These are phyloP conservation scores for Phoeniculus purpureus DNA, from an alignment of 2,797 vertebrate genomes.

Conservation along the genomic window DNA sequence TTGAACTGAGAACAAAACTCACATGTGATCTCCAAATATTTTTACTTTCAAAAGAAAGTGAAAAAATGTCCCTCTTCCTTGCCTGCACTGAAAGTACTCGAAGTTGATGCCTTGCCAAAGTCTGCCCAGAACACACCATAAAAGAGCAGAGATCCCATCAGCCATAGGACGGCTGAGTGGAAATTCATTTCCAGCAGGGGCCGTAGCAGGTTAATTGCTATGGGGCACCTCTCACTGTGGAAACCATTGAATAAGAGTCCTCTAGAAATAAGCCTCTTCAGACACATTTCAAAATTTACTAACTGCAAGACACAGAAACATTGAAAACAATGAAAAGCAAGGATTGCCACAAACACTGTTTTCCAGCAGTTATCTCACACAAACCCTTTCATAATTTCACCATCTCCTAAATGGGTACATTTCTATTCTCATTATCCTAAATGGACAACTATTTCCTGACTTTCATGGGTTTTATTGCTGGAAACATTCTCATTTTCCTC, in stretches of 20 bases:
- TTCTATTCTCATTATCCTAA: background rate
- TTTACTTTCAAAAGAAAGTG: background rate
- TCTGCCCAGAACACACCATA: background rate
- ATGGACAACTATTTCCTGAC: background rate
- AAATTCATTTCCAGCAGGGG: background rate
- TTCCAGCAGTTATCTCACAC: background rate
- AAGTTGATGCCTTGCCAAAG: background rate
- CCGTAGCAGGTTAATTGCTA: background rate
- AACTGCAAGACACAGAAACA: background rate
- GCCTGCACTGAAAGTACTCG: background rate
- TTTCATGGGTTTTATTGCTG: background rate
- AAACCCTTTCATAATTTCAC: background rate
- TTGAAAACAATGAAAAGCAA: background rate
- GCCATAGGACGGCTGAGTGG: background rate
- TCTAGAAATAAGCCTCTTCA: background rate
- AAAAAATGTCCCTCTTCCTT: background rate
- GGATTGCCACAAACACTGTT: background rate
- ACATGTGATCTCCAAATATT: background rate
- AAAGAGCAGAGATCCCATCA: background rate
- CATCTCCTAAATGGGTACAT: rapidly evolving
- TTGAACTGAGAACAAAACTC: background rate
- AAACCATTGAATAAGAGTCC: background rate
- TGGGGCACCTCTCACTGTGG: background rate
- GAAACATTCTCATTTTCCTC: background rate
- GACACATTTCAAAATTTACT: background rate